Evolutionary conservation across 2,797 vertebrate species (phyloP), one percentile per base, ranked within the genome.

Genomic region (Sebastes kiyomatsui): DNA sequence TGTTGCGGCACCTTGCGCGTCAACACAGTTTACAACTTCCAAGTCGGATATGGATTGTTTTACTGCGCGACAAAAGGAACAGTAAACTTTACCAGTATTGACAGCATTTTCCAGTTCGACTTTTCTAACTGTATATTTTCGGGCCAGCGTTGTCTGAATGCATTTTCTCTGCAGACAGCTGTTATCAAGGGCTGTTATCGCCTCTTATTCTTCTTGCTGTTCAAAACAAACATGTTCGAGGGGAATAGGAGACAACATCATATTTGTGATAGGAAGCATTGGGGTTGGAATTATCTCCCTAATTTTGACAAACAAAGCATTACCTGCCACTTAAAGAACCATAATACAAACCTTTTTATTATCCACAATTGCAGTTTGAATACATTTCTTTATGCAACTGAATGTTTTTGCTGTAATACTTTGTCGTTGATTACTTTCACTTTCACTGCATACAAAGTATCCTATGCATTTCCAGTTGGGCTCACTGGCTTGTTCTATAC

Each of bases 221-320:
- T 76, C n/a, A 86, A 76, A 76, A 62, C 54, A 67, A 49, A 52
- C 23, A 73, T 30, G 42, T 56, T 32, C 56, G 12, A 65, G n/a
- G n/a, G 12, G 2, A 23, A 38, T 3, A 7, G 58, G 14, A 60
- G 42, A 22, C 46, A 5, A 22, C 30, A 25, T 67, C 11, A 3
- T 80, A 30, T 76, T 54, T 80, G n/a, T 52, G 25, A 49, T 52
- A 28, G 13, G 11, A 68, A 22, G 33, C 32, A 30, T 16, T 20
- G 9, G 25, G n/a, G 2, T 42, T 71, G 59, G 49, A 46, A 11
- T 46, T 58, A 64, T 66, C 22, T 5, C 46, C 13, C 14, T 42
- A 32, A 42, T 71, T 71, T 65, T 59, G 22, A 59, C 38, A 30
- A 59, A 60, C 38, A 67, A 20, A 72, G 56, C 7, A 3, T 38